Evolutionary conservation across 2,113 vertebrate genomes (phyloP).

Genomic region (Nicator chloris): DNA sequence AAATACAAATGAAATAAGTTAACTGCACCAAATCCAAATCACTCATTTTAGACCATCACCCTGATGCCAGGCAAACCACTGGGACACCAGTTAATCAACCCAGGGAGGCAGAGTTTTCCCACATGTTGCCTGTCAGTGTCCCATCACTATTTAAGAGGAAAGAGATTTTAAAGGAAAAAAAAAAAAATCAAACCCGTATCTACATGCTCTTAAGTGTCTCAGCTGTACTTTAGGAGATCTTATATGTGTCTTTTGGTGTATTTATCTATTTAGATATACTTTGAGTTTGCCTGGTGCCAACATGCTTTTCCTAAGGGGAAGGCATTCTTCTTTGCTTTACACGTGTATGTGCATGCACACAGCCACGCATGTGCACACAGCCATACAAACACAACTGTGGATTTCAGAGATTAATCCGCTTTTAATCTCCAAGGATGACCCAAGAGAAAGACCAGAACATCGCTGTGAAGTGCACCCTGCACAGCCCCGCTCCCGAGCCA

Average conservation of each 20-base stretch:
- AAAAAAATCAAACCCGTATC: background rate
- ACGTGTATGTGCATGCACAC: background rate
- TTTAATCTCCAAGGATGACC: background rate
- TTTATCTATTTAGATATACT: background rate
- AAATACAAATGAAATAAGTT: background rate
- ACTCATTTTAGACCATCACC: background rate
- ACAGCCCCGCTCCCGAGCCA: slow-evolving; percentile 14
- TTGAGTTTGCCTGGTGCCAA: background rate
- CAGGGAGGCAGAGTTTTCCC: background rate
- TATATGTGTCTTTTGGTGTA: background rate
- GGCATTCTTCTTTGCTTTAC: background rate
- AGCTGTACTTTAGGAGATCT: background rate
- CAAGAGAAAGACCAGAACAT: background rate
- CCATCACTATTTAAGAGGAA: background rate
- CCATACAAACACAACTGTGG: rapidly evolving
- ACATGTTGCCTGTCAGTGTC: background rate
- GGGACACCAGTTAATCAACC: background rate
- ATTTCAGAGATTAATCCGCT: background rate
- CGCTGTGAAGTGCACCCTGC: background rate
- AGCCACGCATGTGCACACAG: background rate
- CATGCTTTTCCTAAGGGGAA: background rate
- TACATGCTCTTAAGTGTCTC: background rate
- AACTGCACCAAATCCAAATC: background rate
- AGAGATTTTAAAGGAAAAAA: background rate
- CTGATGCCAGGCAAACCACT: background rate